Percentiles rank a stretch among this genome's conserved stretches.
Evolutionary conservation across 2,797 vertebrate genomes (phyloP).

Genomic region (Macropus fuliginosus): DNA sequence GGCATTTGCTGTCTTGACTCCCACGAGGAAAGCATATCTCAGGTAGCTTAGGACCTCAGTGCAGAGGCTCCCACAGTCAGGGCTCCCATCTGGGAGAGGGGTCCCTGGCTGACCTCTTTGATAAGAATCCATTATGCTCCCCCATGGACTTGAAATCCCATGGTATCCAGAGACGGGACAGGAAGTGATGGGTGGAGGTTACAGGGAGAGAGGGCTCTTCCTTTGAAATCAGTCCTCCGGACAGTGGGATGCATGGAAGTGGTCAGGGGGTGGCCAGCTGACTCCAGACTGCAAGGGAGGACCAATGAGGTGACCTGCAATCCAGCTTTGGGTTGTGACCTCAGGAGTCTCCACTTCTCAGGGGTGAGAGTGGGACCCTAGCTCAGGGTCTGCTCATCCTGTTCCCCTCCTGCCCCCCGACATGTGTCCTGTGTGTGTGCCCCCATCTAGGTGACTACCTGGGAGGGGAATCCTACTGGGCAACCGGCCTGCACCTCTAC

Average conservation of each 20-base stretch:
- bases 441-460: constrained; percentile 92
- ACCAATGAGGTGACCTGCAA: too few relatives aligned
- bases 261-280: background rate
- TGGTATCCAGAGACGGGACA: background rate
- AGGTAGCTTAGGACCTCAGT: background rate
- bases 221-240: background rate
- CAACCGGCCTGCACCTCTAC: constrained; percentile 95
- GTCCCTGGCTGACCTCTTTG: background rate
- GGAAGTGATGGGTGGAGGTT: background rate
- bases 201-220: background rate
- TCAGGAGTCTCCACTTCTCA: background rate
- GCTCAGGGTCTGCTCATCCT: background rate
- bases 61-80: background rate
- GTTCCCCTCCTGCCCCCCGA: background rate
- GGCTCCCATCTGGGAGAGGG: background rate
- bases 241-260: background rate
- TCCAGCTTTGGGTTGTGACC: too few relatives aligned
- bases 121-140: background rate
- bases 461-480: constrained; percentile 97
- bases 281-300: too few relatives aligned
- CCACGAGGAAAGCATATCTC: fast-evolving
- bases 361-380: background rate
- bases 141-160: background rate
- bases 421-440: background rate
- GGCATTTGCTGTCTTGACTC: background rate